Evolutionary conservation across 2,888 invertebrate species (phyloP).

Genomic region (Dioctria rufipes): DNA sequence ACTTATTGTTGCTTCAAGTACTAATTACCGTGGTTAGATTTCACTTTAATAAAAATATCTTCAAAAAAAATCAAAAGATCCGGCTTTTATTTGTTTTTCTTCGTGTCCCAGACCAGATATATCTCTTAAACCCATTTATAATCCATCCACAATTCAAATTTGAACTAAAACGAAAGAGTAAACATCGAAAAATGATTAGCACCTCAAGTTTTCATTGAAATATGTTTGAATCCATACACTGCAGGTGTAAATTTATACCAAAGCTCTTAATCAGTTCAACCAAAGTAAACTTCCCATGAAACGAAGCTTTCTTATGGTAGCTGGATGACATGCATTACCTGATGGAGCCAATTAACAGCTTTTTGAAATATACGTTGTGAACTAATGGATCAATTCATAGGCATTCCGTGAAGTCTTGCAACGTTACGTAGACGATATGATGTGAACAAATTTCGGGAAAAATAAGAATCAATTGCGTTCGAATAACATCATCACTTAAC

Average conservation of each 20-base stretch:
- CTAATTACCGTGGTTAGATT: background rate
- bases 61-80: background rate
- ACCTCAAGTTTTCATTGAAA: constrained; percentile 4
- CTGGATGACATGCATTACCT: background rate
- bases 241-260: constrained; percentile 22
- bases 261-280: constrained; percentile 41
- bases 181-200: constrained; percentile 5
- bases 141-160: constrained; percentile 6
- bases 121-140: constrained; percentile 1
- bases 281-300: constrained; percentile 21
- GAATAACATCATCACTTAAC: constrained; percentile 33
- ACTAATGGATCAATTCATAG: constrained; percentile 33
- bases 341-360: constrained; percentile 19
- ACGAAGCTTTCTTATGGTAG: constrained; percentile 27
- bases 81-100: background rate
- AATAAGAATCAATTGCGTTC: constrained; percentile 23
- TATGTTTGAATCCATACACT: no score
- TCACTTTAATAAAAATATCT: no score
- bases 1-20: background rate
- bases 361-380: background rate
- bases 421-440: background rate
- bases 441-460: constrained; percentile 25
- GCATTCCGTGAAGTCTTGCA: no score
- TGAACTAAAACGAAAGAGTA: background rate
- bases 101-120: background rate